These are phyloP conservation scores for Prionace glauca DNA, from an alignment of 2,797 vertebrate species.

Conservation along the genomic window DNA sequence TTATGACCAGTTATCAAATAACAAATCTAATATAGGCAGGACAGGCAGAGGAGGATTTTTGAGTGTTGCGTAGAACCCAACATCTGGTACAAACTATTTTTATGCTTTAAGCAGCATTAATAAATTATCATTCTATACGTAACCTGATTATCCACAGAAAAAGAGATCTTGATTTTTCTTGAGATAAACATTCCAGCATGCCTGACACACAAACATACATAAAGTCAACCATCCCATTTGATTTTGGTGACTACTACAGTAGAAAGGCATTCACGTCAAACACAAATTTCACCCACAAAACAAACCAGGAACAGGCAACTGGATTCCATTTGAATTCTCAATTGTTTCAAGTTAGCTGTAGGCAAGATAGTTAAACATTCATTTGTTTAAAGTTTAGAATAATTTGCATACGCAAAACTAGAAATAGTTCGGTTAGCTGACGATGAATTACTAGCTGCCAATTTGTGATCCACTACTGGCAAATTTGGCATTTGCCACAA, in stretches of 20 bases:
- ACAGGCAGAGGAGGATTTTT: neutral
- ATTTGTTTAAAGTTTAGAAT: neutral
- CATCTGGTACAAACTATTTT: neutral
- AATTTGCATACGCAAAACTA: neutral
- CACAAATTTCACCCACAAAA: neutral
- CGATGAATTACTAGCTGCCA: neutral
- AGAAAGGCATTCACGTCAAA: neutral
- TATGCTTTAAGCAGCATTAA: neutral
- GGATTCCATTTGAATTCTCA: neutral
- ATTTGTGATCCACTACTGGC: neutral
- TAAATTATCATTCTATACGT: neutral
- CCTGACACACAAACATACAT: neutral
- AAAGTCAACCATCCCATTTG: neutral
- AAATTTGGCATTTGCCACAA: neutral
- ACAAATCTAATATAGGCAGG: neutral
- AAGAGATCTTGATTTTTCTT: neutral
- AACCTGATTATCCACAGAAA: neutral
- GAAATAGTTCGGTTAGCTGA: neutral
- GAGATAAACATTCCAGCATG: neutral
- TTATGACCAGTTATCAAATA: neutral
- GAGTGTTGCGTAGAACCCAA: neutral
- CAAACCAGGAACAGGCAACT: neutral
- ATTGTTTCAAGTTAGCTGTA: neutral
- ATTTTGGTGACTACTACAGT: neutral
- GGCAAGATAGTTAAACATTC: neutral